Evolutionary conservation across 2,797 vertebrate species (phyloP).

Genomic region (Tangara arthus): DNA sequence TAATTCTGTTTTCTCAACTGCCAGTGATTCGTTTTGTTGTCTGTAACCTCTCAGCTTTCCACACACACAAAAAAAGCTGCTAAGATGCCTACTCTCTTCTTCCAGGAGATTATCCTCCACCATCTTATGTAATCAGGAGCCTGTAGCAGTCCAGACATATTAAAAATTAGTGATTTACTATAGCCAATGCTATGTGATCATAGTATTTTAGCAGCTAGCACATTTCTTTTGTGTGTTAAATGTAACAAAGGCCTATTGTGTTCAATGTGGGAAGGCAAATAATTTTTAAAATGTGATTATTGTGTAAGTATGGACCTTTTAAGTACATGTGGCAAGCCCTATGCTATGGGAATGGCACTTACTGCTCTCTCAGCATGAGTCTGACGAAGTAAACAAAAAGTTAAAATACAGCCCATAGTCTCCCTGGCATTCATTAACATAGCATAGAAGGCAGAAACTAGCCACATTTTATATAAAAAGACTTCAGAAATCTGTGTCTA

Average conservation of each 20-base stretch:
- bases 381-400: constrained; percentile 69
- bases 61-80: background rate
- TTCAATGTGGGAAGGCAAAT: constrained; percentile 69
- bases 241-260: constrained; percentile 71
- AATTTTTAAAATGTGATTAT: constrained; percentile 65
- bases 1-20: background rate
- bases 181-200: constrained; percentile 6
- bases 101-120: background rate
- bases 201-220: constrained; percentile 47
- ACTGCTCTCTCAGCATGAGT: constrained; percentile 61
- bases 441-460: constrained; percentile 68
- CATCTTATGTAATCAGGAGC: constrained; percentile 18
- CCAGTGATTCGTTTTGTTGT: background rate
- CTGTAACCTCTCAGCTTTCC: background rate
- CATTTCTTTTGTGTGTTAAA: constrained; percentile 63
- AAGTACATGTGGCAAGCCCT: constrained; percentile 48
- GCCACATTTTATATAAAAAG: constrained; percentile 73
- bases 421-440: constrained; percentile 73
- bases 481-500: constrained; percentile 70
- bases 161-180: constrained; percentile 52
- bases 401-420: constrained; percentile 61
- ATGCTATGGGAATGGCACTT: constrained; percentile 60
- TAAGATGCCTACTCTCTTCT: background rate
- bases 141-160: constrained; percentile 57
- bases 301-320: constrained; percentile 60